Base-by-base conservation (phyloP, 2,113 vertebrate species). In the Pantherophis guttatus region DNA sequence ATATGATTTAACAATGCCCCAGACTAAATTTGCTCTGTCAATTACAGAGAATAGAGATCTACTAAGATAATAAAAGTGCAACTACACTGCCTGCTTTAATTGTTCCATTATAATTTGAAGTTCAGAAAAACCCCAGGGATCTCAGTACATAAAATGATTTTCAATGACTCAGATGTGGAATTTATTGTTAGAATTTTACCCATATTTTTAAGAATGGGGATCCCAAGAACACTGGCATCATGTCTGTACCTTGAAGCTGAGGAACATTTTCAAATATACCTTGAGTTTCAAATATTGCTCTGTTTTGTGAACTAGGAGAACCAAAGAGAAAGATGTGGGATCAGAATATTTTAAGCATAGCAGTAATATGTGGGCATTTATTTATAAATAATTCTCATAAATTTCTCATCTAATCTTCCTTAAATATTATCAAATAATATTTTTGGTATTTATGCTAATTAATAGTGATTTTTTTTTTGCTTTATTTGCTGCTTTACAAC, bases 21-120 rank as follows among this genome's bases (percentile, higher is more conserved):
- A 95, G 94, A 97, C 97, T 96, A 97, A 97, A 96, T 50, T 95
- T 96, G 95, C 88, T 96, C 93, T 96, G 59, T 95, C 94, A 96
- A 93, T 96, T 97, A 96, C 15, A 92, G 50, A 86, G 93, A 86
- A 95, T 65, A 90, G 93, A 94, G 29, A 95, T 97, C 94, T 96
- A 90, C 93, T 96, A 94, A 95, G 53, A 95, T 95, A 96, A 95
- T 95, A 92, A 94, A 65, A 96, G 59, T 92, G 65, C 11, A 94
- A 93, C 93, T 94, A 95, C 54, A 95, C 89, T 87, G 88, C 52
- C 91, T 90, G 12, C 24, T 96, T 96, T 97, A 97, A 97, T 97
- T 97, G 94, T 90, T 94, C 91, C 88, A 93, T 96, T 96, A 97
- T 94, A 97, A 96, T 96, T 89, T 96, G 53, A 92, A 96, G 94